Conservation (phyloP, 2,797 vertebrate genomes). For the Numenius phaeopus region DNA sequence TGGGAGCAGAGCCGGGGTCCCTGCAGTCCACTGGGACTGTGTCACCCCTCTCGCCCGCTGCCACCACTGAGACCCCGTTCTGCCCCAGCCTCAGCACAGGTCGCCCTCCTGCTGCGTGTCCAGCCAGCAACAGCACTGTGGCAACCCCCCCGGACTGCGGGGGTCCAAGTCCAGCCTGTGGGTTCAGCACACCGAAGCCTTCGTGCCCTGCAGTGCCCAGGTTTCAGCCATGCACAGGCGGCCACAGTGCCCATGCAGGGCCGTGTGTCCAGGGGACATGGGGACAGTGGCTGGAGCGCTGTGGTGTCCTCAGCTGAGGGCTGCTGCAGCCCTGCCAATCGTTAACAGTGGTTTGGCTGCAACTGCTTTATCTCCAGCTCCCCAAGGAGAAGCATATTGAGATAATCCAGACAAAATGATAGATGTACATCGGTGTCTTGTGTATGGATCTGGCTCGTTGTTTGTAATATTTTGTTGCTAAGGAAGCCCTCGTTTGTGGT, state of each 20-base stretch:
- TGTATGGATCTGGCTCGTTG: constrained; percentile 35
- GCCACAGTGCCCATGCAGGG: not conserved
- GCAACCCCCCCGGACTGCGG: rapidly evolving
- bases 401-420: constrained; percentile 51
- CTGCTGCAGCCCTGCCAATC: not conserved
- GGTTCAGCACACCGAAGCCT: not conserved
- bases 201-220: rapidly evolving
- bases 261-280: rapidly evolving
- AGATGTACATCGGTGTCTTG: constrained; percentile 3
- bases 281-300: not conserved
- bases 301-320: rapidly evolving
- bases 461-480: constrained; percentile 36
- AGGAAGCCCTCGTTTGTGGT: constrained; percentile 53
- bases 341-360: not conserved
- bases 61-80: rapidly evolving
- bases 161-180: rapidly evolving
- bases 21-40: not conserved
- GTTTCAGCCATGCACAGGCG: rapidly evolving
- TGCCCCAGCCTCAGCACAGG: not conserved
- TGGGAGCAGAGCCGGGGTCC: not conserved
- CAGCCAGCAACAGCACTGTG: rapidly evolving
- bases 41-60: not conserved
- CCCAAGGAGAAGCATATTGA: constrained; percentile 18
- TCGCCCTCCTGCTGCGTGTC: not conserved
- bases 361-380: not conserved